Evolutionary conservation across 2,797 vertebrate species (phyloP).

Genomic region (Hirundo rustica): DNA sequence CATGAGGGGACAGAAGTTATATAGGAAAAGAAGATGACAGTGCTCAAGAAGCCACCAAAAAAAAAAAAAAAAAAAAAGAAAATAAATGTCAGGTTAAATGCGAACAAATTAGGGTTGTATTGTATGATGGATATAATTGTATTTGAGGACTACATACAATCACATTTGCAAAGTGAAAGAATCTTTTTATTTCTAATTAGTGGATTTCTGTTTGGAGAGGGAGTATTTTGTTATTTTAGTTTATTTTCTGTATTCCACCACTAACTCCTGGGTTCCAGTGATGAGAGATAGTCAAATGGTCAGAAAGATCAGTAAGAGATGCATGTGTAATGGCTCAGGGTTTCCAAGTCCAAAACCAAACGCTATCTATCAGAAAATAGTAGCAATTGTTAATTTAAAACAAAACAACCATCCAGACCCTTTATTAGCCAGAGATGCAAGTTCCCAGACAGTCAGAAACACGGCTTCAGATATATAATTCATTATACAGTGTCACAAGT

Average conservation of each 20-base stretch:
- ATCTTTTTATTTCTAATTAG: neutral
- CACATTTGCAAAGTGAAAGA: neutral
- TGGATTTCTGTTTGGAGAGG: neutral
- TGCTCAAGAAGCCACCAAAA: neutral
- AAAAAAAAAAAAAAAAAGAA: neutral
- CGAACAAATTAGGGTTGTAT: neutral
- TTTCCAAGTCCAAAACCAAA: neutral
- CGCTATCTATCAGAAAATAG: neutral
- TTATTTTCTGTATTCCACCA: neutral
- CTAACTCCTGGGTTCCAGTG: neutral
- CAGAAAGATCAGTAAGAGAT: neutral
- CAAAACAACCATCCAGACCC: neutral
- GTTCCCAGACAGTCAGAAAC: neutral
- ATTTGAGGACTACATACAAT: neutral
- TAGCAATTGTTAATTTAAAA: neutral
- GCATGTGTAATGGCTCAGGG: neutral
- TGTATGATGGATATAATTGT: neutral
- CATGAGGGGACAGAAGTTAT: neutral
- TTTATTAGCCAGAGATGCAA: neutral
- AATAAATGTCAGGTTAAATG: neutral
- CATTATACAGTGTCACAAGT: neutral
- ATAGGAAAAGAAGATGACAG: neutral
- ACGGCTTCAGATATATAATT: neutral
- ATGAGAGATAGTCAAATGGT: neutral
- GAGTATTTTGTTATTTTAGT: neutral